Percentiles rank a stretch among this genome's conserved stretches.
These are phyloP conservation scores for Helicolenus hilgendorfi DNA, from an alignment of 2,797 vertebrate genomes.

Conservation along the genomic window DNA sequence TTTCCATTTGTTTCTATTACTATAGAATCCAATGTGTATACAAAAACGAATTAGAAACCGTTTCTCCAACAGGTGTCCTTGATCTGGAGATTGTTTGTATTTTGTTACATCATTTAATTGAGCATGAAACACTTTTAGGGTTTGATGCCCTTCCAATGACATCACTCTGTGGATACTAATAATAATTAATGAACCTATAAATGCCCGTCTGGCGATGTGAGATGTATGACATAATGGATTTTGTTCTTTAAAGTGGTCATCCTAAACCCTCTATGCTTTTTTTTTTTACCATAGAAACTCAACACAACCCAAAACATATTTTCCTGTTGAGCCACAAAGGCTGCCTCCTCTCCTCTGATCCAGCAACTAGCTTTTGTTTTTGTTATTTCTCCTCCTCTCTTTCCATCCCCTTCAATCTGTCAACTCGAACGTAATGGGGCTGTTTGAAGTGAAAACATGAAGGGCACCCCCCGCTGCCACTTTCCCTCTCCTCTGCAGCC, in stretches of 20 bases:
- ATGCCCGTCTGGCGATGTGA: not conserved
- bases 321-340: constrained; percentile 4
- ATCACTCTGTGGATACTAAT: constrained; percentile 8
- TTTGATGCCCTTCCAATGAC: constrained; percentile 26
- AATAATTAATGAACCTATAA: not conserved
- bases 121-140: constrained; percentile 36
- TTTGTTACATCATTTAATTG: constrained; percentile 31
- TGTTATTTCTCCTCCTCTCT: constrained; percentile 41
- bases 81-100: constrained; percentile 35
- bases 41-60: not conserved
- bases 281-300: not conserved
- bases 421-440: constrained; percentile 49
- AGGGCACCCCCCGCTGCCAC: constrained; percentile 68
- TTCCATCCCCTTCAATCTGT: constrained; percentile 52
- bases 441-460: constrained; percentile 87
- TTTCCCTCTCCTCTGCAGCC: constrained; percentile 55
- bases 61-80: constrained; percentile 3
- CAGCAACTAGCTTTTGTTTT: constrained; percentile 28
- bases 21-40: not conserved
- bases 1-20: not conserved
- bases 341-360: not conserved
- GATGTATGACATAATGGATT: not conserved
- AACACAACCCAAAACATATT: not conserved
- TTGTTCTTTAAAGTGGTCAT: not conserved
- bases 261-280: not conserved